phyloP scores from a whole-genome alignment of 2,113 vertebrate species.

The Lethenteron reissneri region DNA sequence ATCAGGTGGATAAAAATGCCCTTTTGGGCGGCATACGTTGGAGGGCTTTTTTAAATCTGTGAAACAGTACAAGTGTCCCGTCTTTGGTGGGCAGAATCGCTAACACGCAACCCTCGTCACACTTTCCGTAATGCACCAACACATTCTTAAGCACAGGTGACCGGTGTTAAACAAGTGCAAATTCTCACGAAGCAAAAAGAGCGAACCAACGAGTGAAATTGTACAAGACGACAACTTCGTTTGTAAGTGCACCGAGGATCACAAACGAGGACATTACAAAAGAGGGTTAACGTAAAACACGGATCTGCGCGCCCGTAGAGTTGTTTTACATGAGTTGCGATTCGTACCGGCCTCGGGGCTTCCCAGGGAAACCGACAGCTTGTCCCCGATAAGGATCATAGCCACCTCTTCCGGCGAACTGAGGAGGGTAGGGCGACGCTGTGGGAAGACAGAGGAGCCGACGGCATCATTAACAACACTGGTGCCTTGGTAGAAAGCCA shows the following conservation, averaged over 20 bases:
- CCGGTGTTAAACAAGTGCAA: not conserved
- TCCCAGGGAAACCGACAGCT: conserved; percentile 42
- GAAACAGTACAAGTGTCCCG: too few relatives aligned
- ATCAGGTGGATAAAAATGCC: not conserved
- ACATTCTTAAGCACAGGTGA: not conserved
- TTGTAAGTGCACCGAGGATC: not conserved
- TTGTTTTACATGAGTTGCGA: not conserved
- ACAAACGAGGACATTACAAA: not conserved
- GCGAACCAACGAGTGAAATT: not conserved
- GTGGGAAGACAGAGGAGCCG: conserved; percentile 14
- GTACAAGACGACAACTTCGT: not conserved
- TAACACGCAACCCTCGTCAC: too few relatives aligned
- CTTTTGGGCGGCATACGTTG: not conserved
- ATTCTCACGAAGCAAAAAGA: not conserved
- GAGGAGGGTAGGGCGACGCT: conserved; percentile 50
- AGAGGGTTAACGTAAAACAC: not conserved
- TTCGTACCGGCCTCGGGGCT: conserved; percentile 57
- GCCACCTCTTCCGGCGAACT: conserved; percentile 50
- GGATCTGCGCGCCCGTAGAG: not conserved
- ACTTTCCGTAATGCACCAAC: too few relatives aligned
- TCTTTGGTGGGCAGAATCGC: too few relatives aligned
- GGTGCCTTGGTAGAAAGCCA: not conserved
- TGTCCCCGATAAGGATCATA: conserved; percentile 67
- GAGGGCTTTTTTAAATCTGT: not conserved
- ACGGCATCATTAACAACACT: not conserved